phyloP scores from a whole-genome alignment of 2,113 vertebrate genomes.

The Drymodes brunneopygia region DNA sequence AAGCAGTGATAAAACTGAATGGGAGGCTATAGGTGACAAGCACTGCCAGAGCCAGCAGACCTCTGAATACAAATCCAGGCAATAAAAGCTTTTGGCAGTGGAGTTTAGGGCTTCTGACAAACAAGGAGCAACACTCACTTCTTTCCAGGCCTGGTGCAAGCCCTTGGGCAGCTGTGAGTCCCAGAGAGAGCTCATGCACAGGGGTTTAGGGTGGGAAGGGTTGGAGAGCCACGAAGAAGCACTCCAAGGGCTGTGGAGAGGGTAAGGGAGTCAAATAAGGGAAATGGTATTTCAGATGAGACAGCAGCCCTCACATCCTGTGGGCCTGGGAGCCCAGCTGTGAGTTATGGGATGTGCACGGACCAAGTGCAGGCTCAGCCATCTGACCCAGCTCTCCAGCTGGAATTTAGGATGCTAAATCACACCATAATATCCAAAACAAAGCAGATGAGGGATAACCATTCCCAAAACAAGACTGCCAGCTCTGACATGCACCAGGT shows the following conservation, averaged over 20 bases:
- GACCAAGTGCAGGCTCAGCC: background rate
- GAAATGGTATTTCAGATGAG: background rate
- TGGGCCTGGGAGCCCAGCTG: background rate
- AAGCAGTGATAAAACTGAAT: background rate
- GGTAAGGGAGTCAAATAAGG: background rate
- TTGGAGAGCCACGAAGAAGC: background rate
- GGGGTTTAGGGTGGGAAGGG: background rate
- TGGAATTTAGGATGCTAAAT: background rate
- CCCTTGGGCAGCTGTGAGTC: background rate
- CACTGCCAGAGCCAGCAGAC: background rate
- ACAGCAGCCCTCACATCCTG: background rate
- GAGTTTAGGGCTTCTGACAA: background rate
- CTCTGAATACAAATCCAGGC: background rate
- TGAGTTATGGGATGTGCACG: fast-evolving
- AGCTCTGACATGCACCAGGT: background rate
- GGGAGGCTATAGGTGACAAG: background rate
- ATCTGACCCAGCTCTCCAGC: background rate
- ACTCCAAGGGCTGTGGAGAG: background rate
- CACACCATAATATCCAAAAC: background rate
- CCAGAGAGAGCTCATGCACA: background rate
- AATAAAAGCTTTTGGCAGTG: background rate
- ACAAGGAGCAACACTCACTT: background rate
- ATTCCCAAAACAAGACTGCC: background rate
- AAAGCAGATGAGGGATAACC: background rate
- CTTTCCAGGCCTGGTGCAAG: background rate